A percentile compares a stretch with the other conserved stretches of the same genome.
Evolutionary conservation across 2,113 vertebrate species (phyloP).

Genomic region (Muntiacus muntjak): DNA sequence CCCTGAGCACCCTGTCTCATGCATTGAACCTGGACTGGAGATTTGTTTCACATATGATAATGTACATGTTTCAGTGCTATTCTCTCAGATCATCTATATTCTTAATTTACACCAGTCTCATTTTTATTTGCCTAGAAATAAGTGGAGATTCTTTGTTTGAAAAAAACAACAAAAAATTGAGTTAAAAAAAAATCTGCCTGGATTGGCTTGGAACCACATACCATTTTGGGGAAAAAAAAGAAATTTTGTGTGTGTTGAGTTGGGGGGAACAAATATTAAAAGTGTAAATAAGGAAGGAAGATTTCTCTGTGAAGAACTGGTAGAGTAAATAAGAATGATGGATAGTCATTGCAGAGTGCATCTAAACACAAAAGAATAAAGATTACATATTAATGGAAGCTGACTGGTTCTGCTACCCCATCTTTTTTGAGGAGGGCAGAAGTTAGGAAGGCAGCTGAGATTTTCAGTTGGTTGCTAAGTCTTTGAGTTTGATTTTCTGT

Average conservation of each 20-base stretch:
- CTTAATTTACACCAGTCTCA: neutral
- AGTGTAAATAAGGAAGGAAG: slow-evolving; percentile 40
- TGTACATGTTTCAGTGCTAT: neutral
- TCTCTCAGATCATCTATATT: neutral
- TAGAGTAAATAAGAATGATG: slow-evolving; percentile 14
- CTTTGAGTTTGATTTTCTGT: neutral
- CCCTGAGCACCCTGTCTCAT: neutral
- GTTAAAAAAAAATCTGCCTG: neutral
- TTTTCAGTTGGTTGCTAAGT: neutral
- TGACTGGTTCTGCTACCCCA: slow-evolving; percentile 32
- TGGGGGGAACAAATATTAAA: neutral
- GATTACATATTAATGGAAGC: slow-evolving; percentile 67
- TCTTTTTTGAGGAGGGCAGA: slow-evolving; percentile 7
- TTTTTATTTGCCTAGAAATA: neutral
- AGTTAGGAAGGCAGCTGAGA: slow-evolving; percentile 5
- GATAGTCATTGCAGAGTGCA: slow-evolving; percentile 50
- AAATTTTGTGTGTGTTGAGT: neutral
- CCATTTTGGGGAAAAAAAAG: neutral
- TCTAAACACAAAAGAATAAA: slow-evolving; percentile 57
- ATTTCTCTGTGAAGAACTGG: neutral
- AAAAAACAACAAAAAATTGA: neutral
- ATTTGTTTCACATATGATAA: neutral
- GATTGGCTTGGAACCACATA: neutral
- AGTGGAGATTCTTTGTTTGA: neutral
- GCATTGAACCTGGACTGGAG: neutral